phyloP scores from a whole-genome alignment of 2,888 invertebrate genomes.

The Iselma pallidipennis region DNA sequence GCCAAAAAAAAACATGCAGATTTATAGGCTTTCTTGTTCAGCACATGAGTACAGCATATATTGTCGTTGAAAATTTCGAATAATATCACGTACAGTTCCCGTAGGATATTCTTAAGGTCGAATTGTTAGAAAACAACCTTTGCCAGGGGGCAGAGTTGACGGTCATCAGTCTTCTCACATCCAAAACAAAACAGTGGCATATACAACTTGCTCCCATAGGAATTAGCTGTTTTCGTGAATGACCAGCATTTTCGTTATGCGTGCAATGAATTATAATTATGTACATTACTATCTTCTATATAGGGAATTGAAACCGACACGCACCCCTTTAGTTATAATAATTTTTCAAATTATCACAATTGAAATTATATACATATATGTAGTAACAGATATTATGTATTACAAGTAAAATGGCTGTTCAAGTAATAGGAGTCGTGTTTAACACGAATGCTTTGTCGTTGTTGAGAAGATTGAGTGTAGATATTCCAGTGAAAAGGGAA shows the following conservation, averaged over 20 bases:
- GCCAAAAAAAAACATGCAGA: no score
- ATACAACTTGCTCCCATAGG: neutral
- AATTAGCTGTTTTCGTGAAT: neutral
- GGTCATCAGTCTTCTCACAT: neutral
- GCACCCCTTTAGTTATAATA: no score
- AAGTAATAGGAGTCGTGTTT: no score
- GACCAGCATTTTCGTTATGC: neutral
- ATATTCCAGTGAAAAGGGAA: neutral
- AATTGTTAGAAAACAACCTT: neutral
- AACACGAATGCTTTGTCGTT: neutral
- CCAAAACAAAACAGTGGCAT: neutral
- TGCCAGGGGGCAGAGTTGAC: neutral
- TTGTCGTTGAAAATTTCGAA: neutral
- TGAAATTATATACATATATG: no score
- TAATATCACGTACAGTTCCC: neutral
- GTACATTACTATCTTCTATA: no score
- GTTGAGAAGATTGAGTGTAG: no score
- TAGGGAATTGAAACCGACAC: no score
- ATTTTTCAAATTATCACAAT: no score
- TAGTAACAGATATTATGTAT: no score
- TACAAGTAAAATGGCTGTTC: no score
- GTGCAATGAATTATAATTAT: neutral
- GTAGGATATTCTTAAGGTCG: neutral
- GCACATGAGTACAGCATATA: no score
- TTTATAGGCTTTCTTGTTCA: no score